A percentile compares a stretch with the other conserved stretches of the same genome.
Evolutionary conservation across 2,888 invertebrate genomes (phyloP).

Genomic region (Asteroscopus sphinx): DNA sequence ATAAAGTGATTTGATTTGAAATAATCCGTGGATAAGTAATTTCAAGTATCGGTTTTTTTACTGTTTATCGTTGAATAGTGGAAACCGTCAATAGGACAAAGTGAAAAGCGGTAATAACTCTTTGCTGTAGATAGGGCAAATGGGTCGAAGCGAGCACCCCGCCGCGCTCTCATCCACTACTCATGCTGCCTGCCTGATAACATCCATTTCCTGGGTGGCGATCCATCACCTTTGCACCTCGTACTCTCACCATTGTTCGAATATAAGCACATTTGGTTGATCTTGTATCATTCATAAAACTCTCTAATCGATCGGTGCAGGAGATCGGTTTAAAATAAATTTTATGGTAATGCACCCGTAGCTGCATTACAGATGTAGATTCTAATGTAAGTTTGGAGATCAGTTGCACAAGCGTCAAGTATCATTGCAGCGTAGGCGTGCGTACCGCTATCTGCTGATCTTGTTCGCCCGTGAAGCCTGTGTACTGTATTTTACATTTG

Average conservation of each 20-base stretch:
- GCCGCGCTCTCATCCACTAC: conserved; percentile 68
- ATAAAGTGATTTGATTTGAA: no score
- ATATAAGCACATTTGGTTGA: conserved; percentile 55
- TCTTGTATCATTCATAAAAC: conserved; percentile 57
- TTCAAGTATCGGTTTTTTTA: neutral
- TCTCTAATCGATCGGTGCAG: conserved; percentile 48
- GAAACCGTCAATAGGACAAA: conserved; percentile 47
- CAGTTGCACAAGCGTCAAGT: conserved; percentile 79
- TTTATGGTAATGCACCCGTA: conserved; percentile 80
- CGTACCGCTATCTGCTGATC: conserved; percentile 63
- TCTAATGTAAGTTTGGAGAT: conserved; percentile 73
- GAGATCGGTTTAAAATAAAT: conserved; percentile 74
- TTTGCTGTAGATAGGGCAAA: conserved; percentile 62
- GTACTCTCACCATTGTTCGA: conserved; percentile 80
- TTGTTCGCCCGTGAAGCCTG: conserved; percentile 40
- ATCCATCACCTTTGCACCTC: conserved; percentile 70
- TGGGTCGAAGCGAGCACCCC: conserved; percentile 66
- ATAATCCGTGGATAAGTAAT: neutral
- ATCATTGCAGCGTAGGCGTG: conserved; percentile 74
- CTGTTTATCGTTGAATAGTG: conserved; percentile 38
- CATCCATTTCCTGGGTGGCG: conserved; percentile 79
- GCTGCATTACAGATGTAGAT: conserved; percentile 70
- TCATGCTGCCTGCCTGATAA: conserved; percentile 69
- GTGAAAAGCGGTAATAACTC: conserved; percentile 56
- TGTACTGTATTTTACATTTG: conserved; percentile 48